These are phyloP conservation scores for Bradypodion pumilum DNA, from an alignment of 2,797 vertebrate species.

Conservation along the genomic window DNA sequence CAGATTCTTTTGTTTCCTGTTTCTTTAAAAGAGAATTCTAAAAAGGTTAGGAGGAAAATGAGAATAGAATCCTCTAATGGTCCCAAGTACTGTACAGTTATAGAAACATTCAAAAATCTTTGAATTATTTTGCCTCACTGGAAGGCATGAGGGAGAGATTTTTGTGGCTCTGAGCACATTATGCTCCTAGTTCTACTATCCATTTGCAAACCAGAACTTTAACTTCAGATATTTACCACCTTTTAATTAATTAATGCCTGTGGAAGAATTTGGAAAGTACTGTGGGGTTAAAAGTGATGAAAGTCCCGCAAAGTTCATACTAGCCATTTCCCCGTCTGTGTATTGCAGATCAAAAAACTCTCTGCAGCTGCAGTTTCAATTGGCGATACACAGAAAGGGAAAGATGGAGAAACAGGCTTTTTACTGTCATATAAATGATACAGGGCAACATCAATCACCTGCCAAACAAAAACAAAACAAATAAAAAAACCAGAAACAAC, in stretches of 20 bases:
- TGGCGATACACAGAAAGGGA: no score
- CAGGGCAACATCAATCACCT: no score
- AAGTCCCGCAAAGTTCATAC: slow-evolving; percentile 56
- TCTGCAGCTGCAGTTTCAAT: no score
- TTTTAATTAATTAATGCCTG: slow-evolving; percentile 47
- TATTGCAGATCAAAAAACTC: no score
- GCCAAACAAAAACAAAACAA: no score
- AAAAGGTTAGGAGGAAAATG: not conserved
- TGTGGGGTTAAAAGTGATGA: slow-evolving; percentile 17
- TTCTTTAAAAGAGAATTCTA: not conserved
- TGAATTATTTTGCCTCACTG: slow-evolving; percentile 1
- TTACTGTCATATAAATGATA: no score
- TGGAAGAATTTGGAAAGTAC: slow-evolving; percentile 43
- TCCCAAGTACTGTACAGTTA: accelerated
- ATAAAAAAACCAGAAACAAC: no score
- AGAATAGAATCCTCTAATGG: slow-evolving; percentile 15
- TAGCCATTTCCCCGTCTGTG: no score
- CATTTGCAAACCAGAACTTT: slow-evolving; percentile 49
- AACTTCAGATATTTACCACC: slow-evolving; percentile 41
- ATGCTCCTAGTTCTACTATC: slow-evolving; percentile 41
- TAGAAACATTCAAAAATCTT: not conserved
- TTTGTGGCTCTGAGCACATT: slow-evolving; percentile 15
- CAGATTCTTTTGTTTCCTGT: slow-evolving; percentile 28
- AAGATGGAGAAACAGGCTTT: no score
- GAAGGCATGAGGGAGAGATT: slow-evolving; percentile 6